A percentile compares a stretch with the other conserved stretches of the same genome.
Evolutionary conservation across 92 coral and sea anemone species (phyloP).

Genomic region (Ricordea florida): DNA sequence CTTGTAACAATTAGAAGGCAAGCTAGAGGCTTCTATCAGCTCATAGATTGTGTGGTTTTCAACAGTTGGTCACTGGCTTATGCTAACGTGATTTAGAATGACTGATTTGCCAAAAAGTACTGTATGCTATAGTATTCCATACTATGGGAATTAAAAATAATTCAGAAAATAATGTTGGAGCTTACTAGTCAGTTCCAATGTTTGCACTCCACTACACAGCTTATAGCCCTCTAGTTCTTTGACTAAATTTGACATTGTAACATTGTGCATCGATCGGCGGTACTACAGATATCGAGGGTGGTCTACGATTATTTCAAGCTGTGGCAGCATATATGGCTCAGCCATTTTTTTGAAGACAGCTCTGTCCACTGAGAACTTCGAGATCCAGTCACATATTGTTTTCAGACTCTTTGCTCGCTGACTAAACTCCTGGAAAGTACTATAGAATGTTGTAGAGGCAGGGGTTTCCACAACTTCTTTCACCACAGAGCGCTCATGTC

Average conservation of each 20-base stretch:
- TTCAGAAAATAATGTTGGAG: background rate
- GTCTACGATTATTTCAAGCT: too few species aligned
- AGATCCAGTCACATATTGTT: background rate
- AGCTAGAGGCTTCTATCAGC: background rate
- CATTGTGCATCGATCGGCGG: too few species aligned
- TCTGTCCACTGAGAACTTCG: background rate
- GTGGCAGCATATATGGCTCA: background rate
- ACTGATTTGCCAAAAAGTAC: background rate
- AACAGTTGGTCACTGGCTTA: too few species aligned
- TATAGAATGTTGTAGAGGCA: background rate
- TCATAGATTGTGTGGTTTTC: too few species aligned
- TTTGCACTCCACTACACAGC: too few species aligned
- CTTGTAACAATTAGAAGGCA: background rate
- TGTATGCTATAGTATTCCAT: background rate
- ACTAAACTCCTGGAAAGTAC: background rate
- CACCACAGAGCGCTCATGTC: conserved; percentile 10
- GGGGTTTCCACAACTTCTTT: conserved; percentile 2
- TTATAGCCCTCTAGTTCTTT: too few species aligned
- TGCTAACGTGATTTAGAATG: background rate
- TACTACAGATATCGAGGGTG: background rate
- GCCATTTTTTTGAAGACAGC: background rate
- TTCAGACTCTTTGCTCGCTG: conserved; percentile 3
- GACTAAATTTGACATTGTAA: too few species aligned
- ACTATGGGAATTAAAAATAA: conserved; percentile 5
- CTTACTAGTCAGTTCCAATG: background rate